Base-by-base conservation (phyloP, 2,797 vertebrate genomes). In the Oryzias sinensis region DNA sequence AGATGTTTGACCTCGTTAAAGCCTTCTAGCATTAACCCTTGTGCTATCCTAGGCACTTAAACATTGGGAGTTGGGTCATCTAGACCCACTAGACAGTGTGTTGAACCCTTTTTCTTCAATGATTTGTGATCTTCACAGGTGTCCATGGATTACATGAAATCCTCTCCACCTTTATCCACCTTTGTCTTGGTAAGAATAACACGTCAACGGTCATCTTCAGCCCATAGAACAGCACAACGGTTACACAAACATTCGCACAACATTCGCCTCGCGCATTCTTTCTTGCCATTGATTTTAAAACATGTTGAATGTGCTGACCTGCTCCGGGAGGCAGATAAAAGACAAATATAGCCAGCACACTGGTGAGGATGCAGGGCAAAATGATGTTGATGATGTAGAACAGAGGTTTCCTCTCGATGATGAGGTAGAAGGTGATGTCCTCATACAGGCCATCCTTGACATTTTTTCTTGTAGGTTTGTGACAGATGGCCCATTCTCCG, bases 341-440 rank as follows among this genome's bases (percentile, higher is more conserved):
- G 77, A 95, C 94, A 14, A 94, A 95, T 84, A 97, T 95, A 73
- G 95, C 95, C 67, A 96, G 64, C 45, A 97, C 89, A 0, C 93
- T 94, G 77, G 95, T 95, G 68, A 97, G 92, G 72, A 97, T 89
- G 74, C 95, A 97, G 5, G 95, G 95, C 41, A 96, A 80, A 22
- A 97, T 95, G 87, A 97, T 94, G 41, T 96, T 96, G 77, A 95
- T 90, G 59, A 96, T 90, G 87, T 96, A 97, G 85, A 95, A 96
- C 6, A 96, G 92, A 17, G 95, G 95, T 70, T 96, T 95, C 66
- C 95, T 88, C 59, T 94, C 87, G 8, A 97, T 95, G 77, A 97
- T 94, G 73, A 96, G 92, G 78, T 95, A 96, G 84, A 97, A 97
- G 42, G 89, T 93, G 73, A 96, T 92, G 82, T 95, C 92, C 62